Percentiles rank a stretch among this genome's conserved stretches.
Evolutionary conservation across 2,888 invertebrate genomes (phyloP).

Genomic region (Hetaerina titia): DNA sequence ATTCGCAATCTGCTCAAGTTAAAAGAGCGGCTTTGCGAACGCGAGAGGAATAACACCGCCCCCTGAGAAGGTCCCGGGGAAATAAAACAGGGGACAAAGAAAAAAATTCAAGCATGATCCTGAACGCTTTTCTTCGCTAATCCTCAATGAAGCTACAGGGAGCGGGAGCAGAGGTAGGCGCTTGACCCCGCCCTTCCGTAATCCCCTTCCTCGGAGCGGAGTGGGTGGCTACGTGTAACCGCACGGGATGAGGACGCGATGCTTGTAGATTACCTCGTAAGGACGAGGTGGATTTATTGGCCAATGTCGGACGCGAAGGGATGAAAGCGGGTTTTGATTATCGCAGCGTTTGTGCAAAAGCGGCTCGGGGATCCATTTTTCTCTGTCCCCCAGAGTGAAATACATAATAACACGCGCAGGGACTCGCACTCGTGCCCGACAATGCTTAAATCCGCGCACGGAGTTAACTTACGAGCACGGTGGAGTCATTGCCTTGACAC

Average conservation of each 20-base stretch:
- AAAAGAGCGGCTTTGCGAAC: neutral
- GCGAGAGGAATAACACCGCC: neutral
- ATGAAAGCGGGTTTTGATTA: too few species aligned
- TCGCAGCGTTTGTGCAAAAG: too few species aligned
- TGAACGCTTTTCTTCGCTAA: neutral
- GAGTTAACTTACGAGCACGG: neutral
- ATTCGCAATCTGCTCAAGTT: neutral
- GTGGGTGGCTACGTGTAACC: too few species aligned
- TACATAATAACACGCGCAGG: too few species aligned
- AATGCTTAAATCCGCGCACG: neutral
- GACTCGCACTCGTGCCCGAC: neutral
- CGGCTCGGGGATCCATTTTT: too few species aligned
- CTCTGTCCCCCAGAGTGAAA: too few species aligned
- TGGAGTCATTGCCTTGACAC: neutral
- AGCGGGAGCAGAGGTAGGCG: neutral
- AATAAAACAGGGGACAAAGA: neutral
- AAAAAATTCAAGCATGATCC: neutral
- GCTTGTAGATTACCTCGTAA: too few species aligned
- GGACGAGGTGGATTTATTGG: too few species aligned
- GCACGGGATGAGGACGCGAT: too few species aligned
- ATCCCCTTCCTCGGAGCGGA: too few species aligned
- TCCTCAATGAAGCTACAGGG: neutral
- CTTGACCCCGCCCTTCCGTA: neutral
- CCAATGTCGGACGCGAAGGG: too few species aligned
- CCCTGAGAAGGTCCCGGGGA: neutral